These are phyloP conservation scores for Drosophila orosa DNA, from an alignment of 1,140 invertebrate genomes.

Conservation along the genomic window DNA sequence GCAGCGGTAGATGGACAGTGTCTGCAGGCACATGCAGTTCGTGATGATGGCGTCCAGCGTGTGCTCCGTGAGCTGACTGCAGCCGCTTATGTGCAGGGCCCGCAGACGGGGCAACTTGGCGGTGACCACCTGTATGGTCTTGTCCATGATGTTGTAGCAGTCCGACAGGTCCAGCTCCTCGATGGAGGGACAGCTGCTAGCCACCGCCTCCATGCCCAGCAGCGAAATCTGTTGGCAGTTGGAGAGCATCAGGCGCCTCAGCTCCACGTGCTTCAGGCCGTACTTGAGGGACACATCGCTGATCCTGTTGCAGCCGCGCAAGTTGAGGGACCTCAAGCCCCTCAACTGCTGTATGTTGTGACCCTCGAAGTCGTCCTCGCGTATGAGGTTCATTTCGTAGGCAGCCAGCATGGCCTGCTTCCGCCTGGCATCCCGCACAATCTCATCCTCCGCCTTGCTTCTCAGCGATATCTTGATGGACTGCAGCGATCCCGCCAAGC, in stretches of 20 bases:
- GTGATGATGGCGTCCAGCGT: constrained; percentile 86
- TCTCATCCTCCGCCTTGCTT: constrained; percentile 88
- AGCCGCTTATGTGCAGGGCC: constrained; percentile 88
- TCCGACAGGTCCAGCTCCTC: constrained; percentile 88
- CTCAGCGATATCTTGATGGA: constrained; percentile 86
- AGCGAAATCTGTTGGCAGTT: constrained; percentile 89
- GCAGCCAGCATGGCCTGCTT: constrained; percentile 87
- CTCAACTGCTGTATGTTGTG: constrained; percentile 86
- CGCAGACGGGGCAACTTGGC: constrained; percentile 86
- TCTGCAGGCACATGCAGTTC: constrained; percentile 85
- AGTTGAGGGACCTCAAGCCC: constrained; percentile 86
- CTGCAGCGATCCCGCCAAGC: constrained; percentile 53
- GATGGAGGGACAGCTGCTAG: constrained; percentile 88
- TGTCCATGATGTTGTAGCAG: constrained; percentile 89
- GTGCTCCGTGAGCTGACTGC: constrained; percentile 88
- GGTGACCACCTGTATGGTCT: constrained; percentile 86
- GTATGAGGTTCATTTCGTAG: constrained; percentile 86
- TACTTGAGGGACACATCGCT: constrained; percentile 89
- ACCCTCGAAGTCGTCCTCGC: constrained; percentile 83
- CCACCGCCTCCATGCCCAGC: constrained; percentile 87
- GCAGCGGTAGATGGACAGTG: constrained; percentile 73
- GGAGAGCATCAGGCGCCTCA: constrained; percentile 85
- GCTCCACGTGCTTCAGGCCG: constrained; percentile 87
- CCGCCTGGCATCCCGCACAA: constrained; percentile 87
- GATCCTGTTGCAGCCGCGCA: constrained; percentile 88